Evolutionary conservation across 2,888 invertebrate genomes (phyloP), one percentile per base, ranked within the genome.

Genomic region (Carabus problematicus): DNA sequence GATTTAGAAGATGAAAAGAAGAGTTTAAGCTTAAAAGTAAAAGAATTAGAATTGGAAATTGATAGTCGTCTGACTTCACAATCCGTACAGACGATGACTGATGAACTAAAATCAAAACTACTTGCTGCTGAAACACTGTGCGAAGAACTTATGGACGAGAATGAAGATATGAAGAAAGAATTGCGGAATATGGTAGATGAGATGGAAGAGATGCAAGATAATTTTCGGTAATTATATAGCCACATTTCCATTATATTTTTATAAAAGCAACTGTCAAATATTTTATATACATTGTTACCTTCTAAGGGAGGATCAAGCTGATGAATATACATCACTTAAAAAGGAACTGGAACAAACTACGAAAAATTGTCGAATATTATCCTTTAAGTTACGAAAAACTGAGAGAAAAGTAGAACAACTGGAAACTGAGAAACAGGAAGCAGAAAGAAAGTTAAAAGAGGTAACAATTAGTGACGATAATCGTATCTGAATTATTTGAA

Each of bases 191-290:
- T 98, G 77, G 97, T 97, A 79, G 93, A 95, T 73, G 99, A 99
- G 84, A 97, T 99, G 83, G 98, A 99, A 78, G 99, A 99, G 83
- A 92, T 99, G 90, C 98, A 98, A 80, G 98, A 98, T 79, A 95
- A 93, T 79, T 96, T 95, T 81, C 89, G 92, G 86, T 90, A 79
- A 42, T 62, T 47, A 55, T 11, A 47, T 42, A 19, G 52, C 6
- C 6, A 29, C 29, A 43, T 68, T 14, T 39, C 7, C 29, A 9
- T 62, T 19, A 49, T 16, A 8, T 8, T 18, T 41, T 12, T 14
- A 49, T 8, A 61, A 39, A 56, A 8, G 59, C 18, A 43, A 16
- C 9, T 54, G 54, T 3, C 1, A 11, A 45, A 12, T 29, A 55
- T 71, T 69, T 47, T 70, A 70, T 71, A 70, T 67, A 60, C 64